Evolutionary conservation across 2,888 invertebrate genomes (phyloP).

Genomic region (Aethes cnicana): DNA sequence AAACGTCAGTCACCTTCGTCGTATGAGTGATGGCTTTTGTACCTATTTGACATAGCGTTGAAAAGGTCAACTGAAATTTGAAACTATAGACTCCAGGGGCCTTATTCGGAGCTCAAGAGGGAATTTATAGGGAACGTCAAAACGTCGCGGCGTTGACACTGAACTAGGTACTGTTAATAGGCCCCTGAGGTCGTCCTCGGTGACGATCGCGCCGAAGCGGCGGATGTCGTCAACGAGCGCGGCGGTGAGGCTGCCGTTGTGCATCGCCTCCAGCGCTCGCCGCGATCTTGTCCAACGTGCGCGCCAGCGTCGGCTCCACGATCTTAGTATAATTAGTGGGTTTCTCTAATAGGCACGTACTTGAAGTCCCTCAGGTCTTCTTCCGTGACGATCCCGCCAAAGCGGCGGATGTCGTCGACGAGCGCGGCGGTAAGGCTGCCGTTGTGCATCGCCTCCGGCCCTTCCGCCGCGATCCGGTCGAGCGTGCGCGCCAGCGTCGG

Average conservation of each 20-base stretch:
- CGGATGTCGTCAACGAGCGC: constrained; percentile 86
- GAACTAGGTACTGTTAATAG: too few species aligned
- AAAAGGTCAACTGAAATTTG: too few species aligned
- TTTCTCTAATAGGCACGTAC: too few species aligned
- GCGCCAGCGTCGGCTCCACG: constrained; percentile 84
- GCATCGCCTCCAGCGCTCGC: constrained; percentile 87
- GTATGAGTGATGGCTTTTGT: too few species aligned
- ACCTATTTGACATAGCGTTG: too few species aligned
- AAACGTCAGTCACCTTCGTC: too few species aligned
- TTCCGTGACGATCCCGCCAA: constrained; percentile 89
- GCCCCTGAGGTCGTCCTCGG: constrained; percentile 87
- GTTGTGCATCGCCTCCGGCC: constrained; percentile 88
- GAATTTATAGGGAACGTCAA: too few species aligned
- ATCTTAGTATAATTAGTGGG: too few species aligned
- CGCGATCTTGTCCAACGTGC: constrained; percentile 87
- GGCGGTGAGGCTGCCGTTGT: constrained; percentile 87
- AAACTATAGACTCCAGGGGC: too few species aligned
- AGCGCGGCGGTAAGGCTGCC: constrained; percentile 86
- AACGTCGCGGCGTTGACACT: too few species aligned
- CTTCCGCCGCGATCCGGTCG: constrained; percentile 85
- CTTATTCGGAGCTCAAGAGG: too few species aligned
- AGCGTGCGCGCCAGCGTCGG: constrained; percentile 87
- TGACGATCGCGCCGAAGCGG: constrained; percentile 88
- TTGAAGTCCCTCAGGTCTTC: constrained; percentile 88
- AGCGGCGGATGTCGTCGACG: constrained; percentile 84